Evolutionary conservation across 2,113 vertebrate species (phyloP), one percentile per base, ranked within the genome.

Genomic region (Clarias macrocephalus): DNA sequence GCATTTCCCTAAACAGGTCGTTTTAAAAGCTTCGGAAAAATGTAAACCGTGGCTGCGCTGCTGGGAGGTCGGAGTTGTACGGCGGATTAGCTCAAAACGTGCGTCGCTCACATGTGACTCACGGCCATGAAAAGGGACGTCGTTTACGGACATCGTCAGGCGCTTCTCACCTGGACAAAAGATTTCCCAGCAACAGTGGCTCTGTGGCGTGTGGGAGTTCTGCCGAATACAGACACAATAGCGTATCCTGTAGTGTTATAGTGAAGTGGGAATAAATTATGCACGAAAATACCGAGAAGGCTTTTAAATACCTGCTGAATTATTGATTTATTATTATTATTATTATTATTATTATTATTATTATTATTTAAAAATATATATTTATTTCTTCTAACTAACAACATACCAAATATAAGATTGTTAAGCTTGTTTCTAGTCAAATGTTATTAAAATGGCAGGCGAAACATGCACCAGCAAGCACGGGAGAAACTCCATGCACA

Each of bases 1-100:
- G 81, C 73, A 79, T 54, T 84, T 87, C 72, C 72, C 65, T 70
- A 68, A 79, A 87, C 59, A 83, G 82, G 60, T 68, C 80, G 28
- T 83, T 83, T 87, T 66, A 37, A 15, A 37, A 83, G 72, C 81
- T 59, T 13, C 0, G 33, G 10, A 83, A 60, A 87, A 87, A 87
- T 83, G 86, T 84, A 87, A 87, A 87, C 86, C 30, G 8, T 79
- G 21, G 13, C 42, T 54, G n/a, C 2, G 15, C 52, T 48, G 21
- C 52, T 48, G 25, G 37, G 80, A 87, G 80, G 80, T 75, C 70
- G 18, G 19, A 68, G 21, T 18, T 19, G 54, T 56, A 57, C 9
- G 1, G 11, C 42, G 19, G 80, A 63, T 60, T 48, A 82, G 70
- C 10, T 56, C n/a, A 37, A 42, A 56, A 6, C 25, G 23, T 77